Base-by-base conservation (phyloP, 2,888 invertebrate genomes). In the Beris morrisii region DNA sequence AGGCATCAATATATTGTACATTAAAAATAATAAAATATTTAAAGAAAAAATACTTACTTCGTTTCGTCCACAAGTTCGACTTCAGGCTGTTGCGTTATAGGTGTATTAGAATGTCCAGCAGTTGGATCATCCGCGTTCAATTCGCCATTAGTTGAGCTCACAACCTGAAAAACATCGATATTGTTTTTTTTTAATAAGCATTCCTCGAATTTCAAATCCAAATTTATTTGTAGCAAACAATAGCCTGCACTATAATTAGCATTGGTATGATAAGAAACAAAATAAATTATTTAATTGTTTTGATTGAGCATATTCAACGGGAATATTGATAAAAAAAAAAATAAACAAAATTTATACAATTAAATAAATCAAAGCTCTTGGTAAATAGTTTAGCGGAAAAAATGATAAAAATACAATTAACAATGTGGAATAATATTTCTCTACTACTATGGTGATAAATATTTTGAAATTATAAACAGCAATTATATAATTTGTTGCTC, bases 51-150 rank as follows among this genome's bases (percentile, higher is more conserved):
- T 83, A 88, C 92, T 87, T 88, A 95, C 95, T 95, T 96, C 85
- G 95, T 97, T 87, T 97, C 97, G 84, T 97, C 96, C 76, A 94
- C 91, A 78, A 95, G 90, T 82, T 97, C 97, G 71, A 95, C 92
- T 84, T 97, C 97, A 79, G 91, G 91, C 81, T 91, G 92, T 80
- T 90, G 93, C 73, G 96, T 94, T 81, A 97, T 97, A 73, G 97
- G 97, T 76, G 96, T 95, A 84, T 96, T 96, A 82, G 96, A 96
- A 84, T 96, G 95, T 70, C 95, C 96, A 70, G 95, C 96, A 65
- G 94, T 95, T 32, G 95, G 95, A 84, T 97, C 97, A 82, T 97
- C 97, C 72, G 92, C 90, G 72, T 93, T 94, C 76, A 96, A 83
- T 84, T 95, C 95, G 75, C 96, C 97, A 83, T 97, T 97, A 73